phyloP scores from a whole-genome alignment of 2,888 invertebrate species.

The Cactoblastis cactorum region DNA sequence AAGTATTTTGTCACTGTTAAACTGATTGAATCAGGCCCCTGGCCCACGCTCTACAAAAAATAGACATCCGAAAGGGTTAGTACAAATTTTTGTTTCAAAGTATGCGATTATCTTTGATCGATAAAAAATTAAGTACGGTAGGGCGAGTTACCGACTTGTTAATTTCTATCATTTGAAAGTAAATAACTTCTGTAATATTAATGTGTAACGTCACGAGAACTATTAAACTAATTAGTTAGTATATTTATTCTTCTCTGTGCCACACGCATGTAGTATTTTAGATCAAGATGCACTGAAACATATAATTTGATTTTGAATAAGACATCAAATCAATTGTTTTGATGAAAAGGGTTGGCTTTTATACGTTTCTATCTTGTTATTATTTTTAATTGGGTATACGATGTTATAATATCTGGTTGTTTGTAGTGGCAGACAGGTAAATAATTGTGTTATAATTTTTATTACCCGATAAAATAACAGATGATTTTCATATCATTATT shows the following conservation, averaged over 20 bases:
- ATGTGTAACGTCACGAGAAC: constrained; percentile 55
- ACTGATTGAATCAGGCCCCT: constrained; percentile 65
- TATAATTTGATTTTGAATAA: constrained; percentile 63
- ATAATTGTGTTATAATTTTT: constrained; percentile 4
- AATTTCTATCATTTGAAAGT: constrained; percentile 49
- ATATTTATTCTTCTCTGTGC: constrained; percentile 33
- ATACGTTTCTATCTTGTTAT: constrained; percentile 58
- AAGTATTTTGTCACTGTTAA: constrained; percentile 77
- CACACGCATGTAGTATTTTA: constrained; percentile 52
- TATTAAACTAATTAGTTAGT: constrained; percentile 41
- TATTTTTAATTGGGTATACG: constrained; percentile 59
- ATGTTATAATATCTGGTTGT: constrained; percentile 50
- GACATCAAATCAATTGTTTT: constrained; percentile 66
- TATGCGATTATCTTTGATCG: constrained; percentile 50
- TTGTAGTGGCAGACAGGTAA: constrained; percentile 17
- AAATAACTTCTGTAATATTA: constrained; percentile 39
- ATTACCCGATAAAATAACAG: too few species aligned
- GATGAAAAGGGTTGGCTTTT: constrained; percentile 57
- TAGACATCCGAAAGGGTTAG: constrained; percentile 54
- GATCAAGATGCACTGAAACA: constrained; percentile 42
- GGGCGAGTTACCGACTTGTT: constrained; percentile 35
- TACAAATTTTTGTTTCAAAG: constrained; percentile 57
- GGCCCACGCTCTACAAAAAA: constrained; percentile 50
- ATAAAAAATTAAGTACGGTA: constrained; percentile 51
- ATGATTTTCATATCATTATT: too few species aligned